Percentiles rank a stretch among this genome's conserved stretches.
Evolutionary conservation across 2,797 vertebrate genomes (phyloP).

Genomic region (Vespertilio murinus): DNA sequence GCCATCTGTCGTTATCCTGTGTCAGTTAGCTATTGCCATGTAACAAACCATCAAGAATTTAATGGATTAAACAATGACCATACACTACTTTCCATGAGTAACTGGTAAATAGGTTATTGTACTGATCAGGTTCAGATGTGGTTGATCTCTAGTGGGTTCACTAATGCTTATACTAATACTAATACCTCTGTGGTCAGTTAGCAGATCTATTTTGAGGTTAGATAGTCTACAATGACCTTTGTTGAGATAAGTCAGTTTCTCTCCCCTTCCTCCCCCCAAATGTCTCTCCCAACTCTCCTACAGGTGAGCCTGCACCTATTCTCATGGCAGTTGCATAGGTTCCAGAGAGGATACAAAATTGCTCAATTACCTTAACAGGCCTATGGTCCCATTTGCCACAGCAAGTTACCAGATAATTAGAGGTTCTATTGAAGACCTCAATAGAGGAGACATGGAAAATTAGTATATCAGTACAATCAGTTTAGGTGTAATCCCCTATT

Average conservation of each 20-base stretch:
- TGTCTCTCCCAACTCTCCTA: neutral
- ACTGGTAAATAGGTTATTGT: neutral
- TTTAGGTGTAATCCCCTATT: neutral
- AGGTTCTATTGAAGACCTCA: neutral
- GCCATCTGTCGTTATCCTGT: neutral
- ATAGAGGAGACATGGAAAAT: neutral
- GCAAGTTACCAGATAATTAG: neutral
- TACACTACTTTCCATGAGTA: neutral
- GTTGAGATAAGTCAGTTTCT: neutral
- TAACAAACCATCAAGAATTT: neutral
- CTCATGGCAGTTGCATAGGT: neutral
- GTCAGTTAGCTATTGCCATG: neutral
- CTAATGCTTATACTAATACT: neutral
- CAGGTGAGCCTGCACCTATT: neutral
- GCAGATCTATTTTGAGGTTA: neutral
- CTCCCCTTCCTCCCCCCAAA: no score
- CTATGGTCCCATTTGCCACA: neutral
- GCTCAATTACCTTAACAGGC: neutral
- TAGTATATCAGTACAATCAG: neutral
- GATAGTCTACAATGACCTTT: neutral
- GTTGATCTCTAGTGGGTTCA: neutral
- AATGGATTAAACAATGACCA: neutral
- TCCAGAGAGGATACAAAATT: neutral
- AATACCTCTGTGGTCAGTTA: neutral
- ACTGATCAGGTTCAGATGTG: neutral